These are phyloP conservation scores for Tenthredo mesomela DNA, from an alignment of 2,888 invertebrate genomes.

Conservation along the genomic window DNA sequence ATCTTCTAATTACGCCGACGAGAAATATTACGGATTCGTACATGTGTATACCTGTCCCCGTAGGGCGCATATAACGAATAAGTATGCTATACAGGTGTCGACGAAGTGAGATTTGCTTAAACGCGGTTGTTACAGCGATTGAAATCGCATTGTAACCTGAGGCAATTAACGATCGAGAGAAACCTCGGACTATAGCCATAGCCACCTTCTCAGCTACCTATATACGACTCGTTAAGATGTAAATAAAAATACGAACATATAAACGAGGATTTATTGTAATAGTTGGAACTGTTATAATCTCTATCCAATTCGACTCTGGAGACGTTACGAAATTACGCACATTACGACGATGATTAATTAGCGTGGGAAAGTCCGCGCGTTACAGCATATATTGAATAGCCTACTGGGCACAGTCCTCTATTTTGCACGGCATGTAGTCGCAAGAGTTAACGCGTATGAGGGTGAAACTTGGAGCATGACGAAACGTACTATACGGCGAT, in stretches of 20 bases:
- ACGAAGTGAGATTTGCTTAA: conserved; percentile 48
- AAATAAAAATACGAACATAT: conserved; percentile 33
- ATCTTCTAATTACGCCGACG: not conserved
- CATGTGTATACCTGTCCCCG: not conserved
- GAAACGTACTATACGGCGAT: not conserved
- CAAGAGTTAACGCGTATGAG: not conserved
- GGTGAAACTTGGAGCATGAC: conserved; percentile 20
- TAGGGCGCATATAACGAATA: conserved; percentile 43
- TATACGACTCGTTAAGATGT: conserved; percentile 33
- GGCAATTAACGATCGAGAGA: conserved; percentile 46
- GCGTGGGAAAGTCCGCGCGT: conserved; percentile 33
- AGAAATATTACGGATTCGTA: conserved; percentile 26
- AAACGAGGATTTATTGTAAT: conserved; percentile 45
- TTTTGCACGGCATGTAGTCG: not conserved
- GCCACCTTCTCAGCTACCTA: not conserved
- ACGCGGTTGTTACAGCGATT: conserved; percentile 48
- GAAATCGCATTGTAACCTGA: conserved; percentile 43
- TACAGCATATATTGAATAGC: conserved; percentile 23
- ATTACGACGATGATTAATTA: conserved; percentile 50
- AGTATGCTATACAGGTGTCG: conserved; percentile 14
- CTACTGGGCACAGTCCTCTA: not conserved
- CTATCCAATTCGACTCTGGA: conserved; percentile 17
- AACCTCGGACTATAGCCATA: not conserved
- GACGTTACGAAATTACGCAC: conserved; percentile 48
- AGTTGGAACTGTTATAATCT: conserved; percentile 45